Conservation (phyloP, 2,113 vertebrate genomes). For the Lasiurus borealis region DNA sequence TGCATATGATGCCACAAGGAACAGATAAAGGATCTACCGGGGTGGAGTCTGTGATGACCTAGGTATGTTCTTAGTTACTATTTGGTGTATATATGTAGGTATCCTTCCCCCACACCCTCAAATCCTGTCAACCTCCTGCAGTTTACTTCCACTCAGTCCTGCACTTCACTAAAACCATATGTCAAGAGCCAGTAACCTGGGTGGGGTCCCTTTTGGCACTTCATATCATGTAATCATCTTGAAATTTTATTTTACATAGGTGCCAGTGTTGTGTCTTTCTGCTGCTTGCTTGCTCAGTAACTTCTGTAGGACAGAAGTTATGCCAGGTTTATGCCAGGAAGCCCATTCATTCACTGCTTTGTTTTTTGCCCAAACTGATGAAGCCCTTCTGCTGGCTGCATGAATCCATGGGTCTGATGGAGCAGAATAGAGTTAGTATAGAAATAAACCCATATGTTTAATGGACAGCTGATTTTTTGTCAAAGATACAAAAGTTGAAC, state of each 20-base stretch:
- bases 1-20: neutral
- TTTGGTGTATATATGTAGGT: accelerated
- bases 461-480: neutral
- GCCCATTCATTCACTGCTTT: neutral
- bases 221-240: neutral
- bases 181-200: neutral
- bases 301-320: neutral
- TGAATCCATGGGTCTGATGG: neutral
- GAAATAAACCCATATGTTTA: neutral
- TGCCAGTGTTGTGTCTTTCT: neutral
- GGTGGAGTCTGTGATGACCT: neutral
- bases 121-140: too few species aligned
- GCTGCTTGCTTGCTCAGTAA: neutral
- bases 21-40: neutral
- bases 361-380: neutral
- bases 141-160: accelerated
- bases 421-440: neutral
- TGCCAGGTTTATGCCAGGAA: neutral
- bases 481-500: neutral
- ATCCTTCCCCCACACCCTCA: accelerated
- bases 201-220: neutral
- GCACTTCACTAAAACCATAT: accelerated
- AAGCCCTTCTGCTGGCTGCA: neutral
- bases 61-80: neutral
- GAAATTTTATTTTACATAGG: neutral